Base-by-base conservation (phyloP, 2,797 vertebrate genomes). In the Heteromormyrus szaboi region DNA sequence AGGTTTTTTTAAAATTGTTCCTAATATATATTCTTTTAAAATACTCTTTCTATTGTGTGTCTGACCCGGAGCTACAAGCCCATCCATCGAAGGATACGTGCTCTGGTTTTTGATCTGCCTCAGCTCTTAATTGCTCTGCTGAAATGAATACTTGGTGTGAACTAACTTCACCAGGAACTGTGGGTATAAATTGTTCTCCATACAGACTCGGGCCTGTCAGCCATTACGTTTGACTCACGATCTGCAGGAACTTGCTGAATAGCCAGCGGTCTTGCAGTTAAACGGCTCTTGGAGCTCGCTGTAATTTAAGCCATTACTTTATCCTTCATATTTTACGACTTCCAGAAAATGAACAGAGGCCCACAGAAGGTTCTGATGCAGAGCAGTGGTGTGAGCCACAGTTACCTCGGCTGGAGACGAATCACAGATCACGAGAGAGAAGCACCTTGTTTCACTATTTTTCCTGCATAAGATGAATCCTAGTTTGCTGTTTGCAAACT, bases 71-170 rank as follows among this genome's bases (percentile, higher is more conserved):
- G 68, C 68, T 76, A 41, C 14, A 76, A 76, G 68, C 68, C 68
- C 68, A 41, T 37, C 68, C 12, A 19, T 41, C 33, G 12, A 76
- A 19, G 68, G 68, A 76, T 41, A 37, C 17, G 33, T 41, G 33
- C 41, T n/a, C n/a, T 48, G 79, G 2, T 83, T 83, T 50, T 83
- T 83, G 11, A 41, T 83, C 46, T 83, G 79, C 41, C 19, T 37
- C 68, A 37, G 33, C 68, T 76, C 62, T 68, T 68, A 68, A 68
- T 68, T 68, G 62, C 62, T 4, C 62, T 25, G 25, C 25, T 68
- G 62, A 68, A 68, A 68, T 68, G 41, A 76, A 37, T 76, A 76
- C 68, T 76, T 76, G 68, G 68, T 76, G 68, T 76, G 68, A 76
- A 37, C 29, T 76, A 37, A 37, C 68, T 41, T 76, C 29, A 76